Evolutionary conservation across 1,140 invertebrate genomes (phyloP), one percentile per base, ranked within the genome.

Genomic region (Drosophila paulistorum): DNA sequence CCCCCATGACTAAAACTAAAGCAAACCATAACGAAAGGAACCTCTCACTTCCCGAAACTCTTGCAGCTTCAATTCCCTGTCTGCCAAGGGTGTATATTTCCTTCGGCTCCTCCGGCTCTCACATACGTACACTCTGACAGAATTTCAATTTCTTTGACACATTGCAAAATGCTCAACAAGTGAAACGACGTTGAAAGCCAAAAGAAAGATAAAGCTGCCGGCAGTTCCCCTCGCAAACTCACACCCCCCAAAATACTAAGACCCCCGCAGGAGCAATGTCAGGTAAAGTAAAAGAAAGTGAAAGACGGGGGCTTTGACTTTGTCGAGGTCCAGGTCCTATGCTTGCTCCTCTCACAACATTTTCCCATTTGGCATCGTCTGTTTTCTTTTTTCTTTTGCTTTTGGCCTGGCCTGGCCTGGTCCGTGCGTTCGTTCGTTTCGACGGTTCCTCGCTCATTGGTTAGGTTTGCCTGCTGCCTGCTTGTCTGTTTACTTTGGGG

Each of bases 61-160:
- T 11, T 26, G 58, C n/a, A 26, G 26, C 45, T 20, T 17, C 20
- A 42, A 13, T 13, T 26, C 41, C 20, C 41, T 17, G 26, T 26
- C 45, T 17, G 7, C 4, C 65, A 42, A 30, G 55, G 13, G 7
- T 62, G 35, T 51, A 7, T 48, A 17, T 51, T 20, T 10, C 9
- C 20, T 17, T 51, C 45, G 10, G 5, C n/a, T 11, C 13, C 42
- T 17, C 42, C 5, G 42, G 48, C 48, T n/a, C 23, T 26, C 23
- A 54, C 10, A 30, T 30, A 30, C 30, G 30, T 57, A 57, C 54
- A 57, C 54, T 57, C 54, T 30, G 64, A 60, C 75, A 71, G 82
- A 87, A 87, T 86, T 86, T 86, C 79, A 86, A 86, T 86, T 82
- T 87, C 82, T 86, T 77, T 86, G 79, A 79, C 83, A 79, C 76